Evolutionary conservation across 53 echinoderm and acorn worm species (phyloP).

Genomic region (Patiria pectinifera): DNA sequence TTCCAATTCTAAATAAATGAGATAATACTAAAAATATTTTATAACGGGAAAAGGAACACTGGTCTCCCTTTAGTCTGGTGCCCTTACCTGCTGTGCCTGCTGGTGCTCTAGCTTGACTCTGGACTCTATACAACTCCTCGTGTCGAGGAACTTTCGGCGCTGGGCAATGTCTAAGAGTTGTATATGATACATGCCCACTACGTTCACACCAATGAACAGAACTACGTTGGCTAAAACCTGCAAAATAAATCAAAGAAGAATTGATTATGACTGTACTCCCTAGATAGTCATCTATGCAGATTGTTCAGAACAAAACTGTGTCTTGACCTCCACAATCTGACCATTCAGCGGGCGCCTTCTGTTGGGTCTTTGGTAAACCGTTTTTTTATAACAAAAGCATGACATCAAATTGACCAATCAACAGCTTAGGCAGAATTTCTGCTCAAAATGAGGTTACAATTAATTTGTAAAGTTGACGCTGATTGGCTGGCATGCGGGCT

Average conservation of each 20-base stretch:
- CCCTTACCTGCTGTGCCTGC: conserved; percentile 93
- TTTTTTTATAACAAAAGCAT: not conserved
- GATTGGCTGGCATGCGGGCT: no score
- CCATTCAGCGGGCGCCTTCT: no score
- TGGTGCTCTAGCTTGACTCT: conserved; percentile 95
- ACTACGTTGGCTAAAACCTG: conserved; percentile 84
- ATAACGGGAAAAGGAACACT: not conserved
- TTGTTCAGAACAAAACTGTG: no score
- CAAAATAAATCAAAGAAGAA: not conserved
- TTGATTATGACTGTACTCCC: not conserved
- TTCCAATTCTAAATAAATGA: not conserved
- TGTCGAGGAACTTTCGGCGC: conserved; percentile 91
- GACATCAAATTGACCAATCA: not conserved
- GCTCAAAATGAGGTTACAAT: no score
- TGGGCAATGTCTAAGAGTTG: conserved; percentile 88
- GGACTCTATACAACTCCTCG: conserved; percentile 95
- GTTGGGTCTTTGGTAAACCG: no score
- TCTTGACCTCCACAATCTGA: no score
- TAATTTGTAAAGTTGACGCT: no score
- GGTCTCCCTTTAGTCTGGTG: conserved; percentile 13
- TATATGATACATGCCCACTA: conserved; percentile 88
- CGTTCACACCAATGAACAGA: conserved; percentile 87
- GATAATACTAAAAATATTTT: not conserved
- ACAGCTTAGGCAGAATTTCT: not conserved
- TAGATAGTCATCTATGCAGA: no score